phyloP scores from a whole-genome alignment of 2,113 vertebrate species.

The Trichechus manatus region DNA sequence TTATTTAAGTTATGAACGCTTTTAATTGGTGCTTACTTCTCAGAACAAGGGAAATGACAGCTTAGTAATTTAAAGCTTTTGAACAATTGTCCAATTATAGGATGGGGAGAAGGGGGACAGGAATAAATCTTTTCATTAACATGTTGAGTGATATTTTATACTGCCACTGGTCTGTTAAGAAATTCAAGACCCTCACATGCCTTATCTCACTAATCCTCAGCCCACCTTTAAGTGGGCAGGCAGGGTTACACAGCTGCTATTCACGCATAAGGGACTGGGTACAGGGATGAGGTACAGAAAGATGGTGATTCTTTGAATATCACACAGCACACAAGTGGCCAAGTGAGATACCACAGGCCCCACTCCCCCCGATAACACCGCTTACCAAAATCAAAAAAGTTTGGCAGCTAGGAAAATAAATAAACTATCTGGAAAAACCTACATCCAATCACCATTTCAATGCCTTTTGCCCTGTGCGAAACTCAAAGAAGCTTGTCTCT shows the following conservation, averaged over 20 bases:
- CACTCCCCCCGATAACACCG: neutral
- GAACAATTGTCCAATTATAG: neutral
- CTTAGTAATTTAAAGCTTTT: conserved; percentile 17
- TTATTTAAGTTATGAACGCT: neutral
- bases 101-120: neutral
- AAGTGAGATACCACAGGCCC: neutral
- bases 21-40: neutral
- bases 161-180: neutral
- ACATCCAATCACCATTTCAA: neutral
- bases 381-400: neutral
- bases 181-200: conserved; percentile 12
- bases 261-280: neutral
- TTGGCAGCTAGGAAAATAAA: neutral
- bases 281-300: neutral
- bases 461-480: neutral
- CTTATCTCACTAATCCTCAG: conserved; percentile 44
- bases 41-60: neutral
- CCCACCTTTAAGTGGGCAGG: neutral
- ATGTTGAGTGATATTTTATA: conserved; percentile 50
- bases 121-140: conserved; percentile 56
- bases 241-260: neutral
- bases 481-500: neutral
- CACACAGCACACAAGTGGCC: neutral
- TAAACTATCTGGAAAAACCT: neutral
- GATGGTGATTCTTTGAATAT: neutral